These are phyloP conservation scores for Chaenodraco wilsoni DNA, from an alignment of 2,797 vertebrate genomes.

Conservation along the genomic window DNA sequence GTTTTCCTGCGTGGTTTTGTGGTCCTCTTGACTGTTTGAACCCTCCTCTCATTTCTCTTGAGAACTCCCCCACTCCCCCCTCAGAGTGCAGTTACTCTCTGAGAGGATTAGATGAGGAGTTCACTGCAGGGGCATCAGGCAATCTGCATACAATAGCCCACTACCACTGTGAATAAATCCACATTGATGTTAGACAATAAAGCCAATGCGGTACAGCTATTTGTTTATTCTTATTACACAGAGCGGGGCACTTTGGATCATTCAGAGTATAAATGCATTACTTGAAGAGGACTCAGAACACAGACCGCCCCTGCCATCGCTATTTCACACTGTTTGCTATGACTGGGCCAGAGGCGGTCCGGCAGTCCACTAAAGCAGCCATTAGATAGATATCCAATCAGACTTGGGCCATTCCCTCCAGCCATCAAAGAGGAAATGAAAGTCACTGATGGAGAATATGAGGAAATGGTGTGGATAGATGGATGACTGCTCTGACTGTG, in stretches of 20 bases:
- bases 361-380: constrained; percentile 61
- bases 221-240: constrained; percentile 73
- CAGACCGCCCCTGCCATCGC: constrained; percentile 29
- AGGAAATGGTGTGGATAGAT: constrained; percentile 60
- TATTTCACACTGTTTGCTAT: constrained; percentile 29
- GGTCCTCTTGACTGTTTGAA: constrained; percentile 72
- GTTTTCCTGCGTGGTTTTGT: constrained; percentile 40
- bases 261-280: constrained; percentile 63
- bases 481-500: constrained; percentile 53
- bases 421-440: constrained; percentile 73
- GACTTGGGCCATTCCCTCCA: constrained; percentile 58
- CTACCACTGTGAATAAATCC: constrained; percentile 68
- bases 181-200: constrained; percentile 73
- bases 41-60: constrained; percentile 46
- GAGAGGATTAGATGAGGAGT: constrained; percentile 69
- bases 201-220: constrained; percentile 59
- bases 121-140: constrained; percentile 70
- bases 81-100: constrained; percentile 47
- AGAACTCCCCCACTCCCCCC: constrained; percentile 41
- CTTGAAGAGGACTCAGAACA: constrained; percentile 35
- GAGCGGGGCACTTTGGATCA: constrained; percentile 44
- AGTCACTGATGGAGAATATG: constrained; percentile 67
- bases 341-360: constrained; percentile 63
- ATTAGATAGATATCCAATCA: constrained; percentile 74
- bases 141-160: constrained; percentile 77